Evolutionary conservation across 2,888 invertebrate genomes (phyloP).

Genomic region (Seira sanloemensis): DNA sequence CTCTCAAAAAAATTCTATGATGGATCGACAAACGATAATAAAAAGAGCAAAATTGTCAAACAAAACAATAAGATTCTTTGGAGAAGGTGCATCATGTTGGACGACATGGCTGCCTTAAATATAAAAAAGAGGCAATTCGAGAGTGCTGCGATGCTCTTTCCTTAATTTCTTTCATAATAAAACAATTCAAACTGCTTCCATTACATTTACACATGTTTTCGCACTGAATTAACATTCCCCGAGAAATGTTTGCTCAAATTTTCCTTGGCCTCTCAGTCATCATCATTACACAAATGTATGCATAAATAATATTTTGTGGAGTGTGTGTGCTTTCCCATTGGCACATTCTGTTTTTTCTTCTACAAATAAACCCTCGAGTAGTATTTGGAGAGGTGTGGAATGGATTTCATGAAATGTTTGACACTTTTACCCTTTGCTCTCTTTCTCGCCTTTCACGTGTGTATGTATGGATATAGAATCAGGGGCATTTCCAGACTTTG

Average conservation of each 20-base stretch:
- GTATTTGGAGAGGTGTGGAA: slow-evolving; percentile 37
- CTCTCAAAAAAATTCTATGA: background rate
- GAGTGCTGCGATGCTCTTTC: no score
- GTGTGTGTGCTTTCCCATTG: slow-evolving; percentile 10
- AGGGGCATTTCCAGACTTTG: background rate
- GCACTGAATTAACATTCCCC: no score
- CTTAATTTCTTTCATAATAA: no score
- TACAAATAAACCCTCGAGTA: background rate
- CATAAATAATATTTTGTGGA: background rate
- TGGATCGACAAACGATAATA: background rate
- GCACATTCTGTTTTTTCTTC: no score
- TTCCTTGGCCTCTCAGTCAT: no score
- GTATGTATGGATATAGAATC: slow-evolving; percentile 11
- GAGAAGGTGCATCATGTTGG: no score
- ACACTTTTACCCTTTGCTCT: slow-evolving; percentile 65
- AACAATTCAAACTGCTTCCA: no score
- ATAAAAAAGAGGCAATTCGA: no score
- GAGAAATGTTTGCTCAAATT: no score
- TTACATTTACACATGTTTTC: no score
- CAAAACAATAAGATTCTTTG: no score
- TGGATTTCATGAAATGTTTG: slow-evolving; percentile 52
- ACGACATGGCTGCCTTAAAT: no score
- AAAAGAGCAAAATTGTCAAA: background rate
- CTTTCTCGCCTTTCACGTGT: slow-evolving; percentile 16
- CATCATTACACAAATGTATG: background rate